Base-by-base conservation (phyloP, 1,140 invertebrate species). In the Hypsibius dujardini region DNA sequence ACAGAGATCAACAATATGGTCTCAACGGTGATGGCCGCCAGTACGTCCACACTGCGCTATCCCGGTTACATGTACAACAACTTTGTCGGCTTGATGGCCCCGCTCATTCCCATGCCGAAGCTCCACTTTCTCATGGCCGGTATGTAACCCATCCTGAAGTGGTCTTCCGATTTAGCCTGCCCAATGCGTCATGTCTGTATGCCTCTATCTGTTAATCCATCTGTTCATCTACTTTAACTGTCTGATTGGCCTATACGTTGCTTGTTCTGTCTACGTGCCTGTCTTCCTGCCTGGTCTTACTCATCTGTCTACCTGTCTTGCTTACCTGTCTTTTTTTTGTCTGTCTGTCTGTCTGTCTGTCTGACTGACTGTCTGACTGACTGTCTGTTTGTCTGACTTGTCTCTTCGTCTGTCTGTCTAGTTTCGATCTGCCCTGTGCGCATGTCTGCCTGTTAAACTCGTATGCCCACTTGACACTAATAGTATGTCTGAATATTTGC, bases 11-110 rank as follows among this genome's bases (percentile, higher is more conserved):
- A 99, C 80, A 90, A 90, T 72, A 83, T 99, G 73, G 94, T 83
- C 2, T 96, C 93, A 3, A 97, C 92, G 15, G 96, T 98, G 70
- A 97, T 98, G 95, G 94, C 92, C 70, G 91, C 93, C 12, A 92
- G 90, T 72, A 98, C 95, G 2, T 76, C 83, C 42, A 83, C 82
- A 14, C 75, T 83, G 74, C 87, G 92, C 75, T 98, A 97, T 83
- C 95, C 95, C 40, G 94, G 92, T 1, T 97, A 96, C 79, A 96
- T 98, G 91, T 96, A 98, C 79, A 98, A 98, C 80, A 94, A 97
- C 81, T 83, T 98, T 47, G 92, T 95, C 79, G 92, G 93, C 60
- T 81, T 98, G 71, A 91, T 96, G 74, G 92, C 92, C 28, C 92
- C 94, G 0, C 82, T 98, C 1, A 96, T 98, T 76, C 95, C 95